Percentiles rank a stretch among this genome's conserved stretches.
These are phyloP conservation scores for Sylvilagus bachmani DNA, from an alignment of 2,113 vertebrate species.

Conservation along the genomic window DNA sequence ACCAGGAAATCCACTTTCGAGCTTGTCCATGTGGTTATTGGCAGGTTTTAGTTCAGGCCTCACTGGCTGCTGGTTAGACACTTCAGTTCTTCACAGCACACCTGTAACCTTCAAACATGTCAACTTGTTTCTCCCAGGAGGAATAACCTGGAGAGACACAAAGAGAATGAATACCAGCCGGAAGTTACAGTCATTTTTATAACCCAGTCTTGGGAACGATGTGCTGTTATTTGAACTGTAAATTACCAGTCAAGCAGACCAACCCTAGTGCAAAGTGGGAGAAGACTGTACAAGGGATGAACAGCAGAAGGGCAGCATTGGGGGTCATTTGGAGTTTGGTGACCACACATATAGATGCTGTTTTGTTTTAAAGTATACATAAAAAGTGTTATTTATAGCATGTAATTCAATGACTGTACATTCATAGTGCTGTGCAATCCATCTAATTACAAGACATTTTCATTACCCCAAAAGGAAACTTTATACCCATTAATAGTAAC, in stretches of 20 bases:
- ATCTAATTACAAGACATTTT: neutral
- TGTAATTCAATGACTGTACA: neutral
- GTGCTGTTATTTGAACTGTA: neutral
- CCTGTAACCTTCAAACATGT: neutral
- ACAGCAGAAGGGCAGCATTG: neutral
- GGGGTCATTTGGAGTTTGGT: neutral
- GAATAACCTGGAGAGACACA: neutral
- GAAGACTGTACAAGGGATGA: neutral
- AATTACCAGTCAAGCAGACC: neutral
- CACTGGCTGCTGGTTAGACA: neutral
- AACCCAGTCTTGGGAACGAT: neutral
- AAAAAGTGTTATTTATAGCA: neutral
- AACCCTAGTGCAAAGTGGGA: neutral
- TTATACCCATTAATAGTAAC: too few relatives aligned
- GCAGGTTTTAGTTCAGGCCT: neutral
- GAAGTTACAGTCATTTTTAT: neutral
- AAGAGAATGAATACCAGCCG: neutral
- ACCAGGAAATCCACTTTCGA: neutral
- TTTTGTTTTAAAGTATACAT: neutral
- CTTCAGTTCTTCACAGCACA: neutral
- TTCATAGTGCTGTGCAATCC: neutral
- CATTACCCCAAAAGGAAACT: neutral
- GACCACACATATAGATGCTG: neutral
- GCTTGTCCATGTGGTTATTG: neutral
- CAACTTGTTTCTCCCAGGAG: neutral